These are phyloP conservation scores for Lutraria rhynchaena DNA, from an alignment of 1,140 invertebrate species.

Conservation along the genomic window DNA sequence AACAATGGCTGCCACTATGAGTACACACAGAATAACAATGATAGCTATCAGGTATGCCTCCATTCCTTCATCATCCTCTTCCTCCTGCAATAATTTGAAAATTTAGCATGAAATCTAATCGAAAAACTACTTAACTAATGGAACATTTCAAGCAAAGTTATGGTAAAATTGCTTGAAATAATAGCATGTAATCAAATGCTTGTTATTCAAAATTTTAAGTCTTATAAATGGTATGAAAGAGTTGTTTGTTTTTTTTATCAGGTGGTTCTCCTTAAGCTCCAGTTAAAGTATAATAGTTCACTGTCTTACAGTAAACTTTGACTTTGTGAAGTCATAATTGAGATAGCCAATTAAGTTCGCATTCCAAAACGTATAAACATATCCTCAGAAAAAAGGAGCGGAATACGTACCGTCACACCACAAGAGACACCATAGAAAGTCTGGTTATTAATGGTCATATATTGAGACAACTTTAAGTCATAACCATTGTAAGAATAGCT, in stretches of 20 bases:
- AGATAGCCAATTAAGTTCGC: no score
- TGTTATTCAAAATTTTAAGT: neutral
- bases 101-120: no score
- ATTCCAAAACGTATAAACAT: no score
- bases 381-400: no score
- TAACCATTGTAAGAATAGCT: slow-evolving; percentile 36
- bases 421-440: slow-evolving; percentile 44
- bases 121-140: neutral
- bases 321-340: no score
- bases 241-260: no score
- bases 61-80: slow-evolving; percentile 21
- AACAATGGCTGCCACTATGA: neutral
- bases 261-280: no score
- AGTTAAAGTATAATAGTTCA: no score
- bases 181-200: neutral
- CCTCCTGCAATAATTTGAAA: slow-evolving; percentile 13
- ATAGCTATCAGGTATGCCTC: slow-evolving; percentile 24
- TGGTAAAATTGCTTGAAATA: neutral
- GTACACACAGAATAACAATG: slow-evolving; percentile 20
- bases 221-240: no score
- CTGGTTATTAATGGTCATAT: slow-evolving; percentile 34
- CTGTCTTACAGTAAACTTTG: no score
- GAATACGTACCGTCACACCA: slow-evolving; percentile 21
- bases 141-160: neutral
- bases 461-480: slow-evolving; percentile 21